Evolutionary conservation across 2,797 vertebrate species (phyloP), one percentile per base, ranked within the genome.

Genomic region (Myoxocephalus aenaeus): DNA sequence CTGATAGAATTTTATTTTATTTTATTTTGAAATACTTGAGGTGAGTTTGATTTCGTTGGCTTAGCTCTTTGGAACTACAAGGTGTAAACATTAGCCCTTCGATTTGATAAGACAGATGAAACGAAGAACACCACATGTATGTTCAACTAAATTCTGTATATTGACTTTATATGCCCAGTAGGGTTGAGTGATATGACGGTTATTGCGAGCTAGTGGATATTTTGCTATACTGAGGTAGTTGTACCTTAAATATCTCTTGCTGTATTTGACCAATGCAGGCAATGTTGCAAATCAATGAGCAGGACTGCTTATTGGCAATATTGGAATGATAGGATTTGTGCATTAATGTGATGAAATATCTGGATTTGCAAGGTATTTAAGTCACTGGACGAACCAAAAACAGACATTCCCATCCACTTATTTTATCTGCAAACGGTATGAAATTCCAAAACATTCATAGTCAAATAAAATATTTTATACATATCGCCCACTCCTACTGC

Each of bases 1-100:
- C 68, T 32, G 51, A 25, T 22, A 22, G 11, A n/a, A 38, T 82
- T 89, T 88, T 65, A 58, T 86, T 83, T 77, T 2, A 68, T 61
- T 83, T 84, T 20, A 48, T 75, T 46, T 85, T 25, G 29, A 69
- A 73, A 65, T 81, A 64, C 59, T 70, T 85, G 74, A 86, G 75
- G 51, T 85, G 81, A 83, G 69, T 87, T 87, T 87, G 51, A 65
- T 79, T 88, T 84, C 0, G 18, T 58, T 48, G 69, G 18, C 59
- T 72, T 56, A 17, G 54, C 54, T 56, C 54, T 56, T 56, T 56
- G 54, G 63, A 74, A 51, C 48, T 54, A 2, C 34, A n/a, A 10
- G 62, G 62, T 85, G 76, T 75, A 56, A 82, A 82, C 70, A 61
- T 18, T 18, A 27, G 36, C 79, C 76, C 62, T 71, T 64, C 56